Conservation (phyloP, 2,888 invertebrate species). For the Dermolepida albohirtum region DNA sequence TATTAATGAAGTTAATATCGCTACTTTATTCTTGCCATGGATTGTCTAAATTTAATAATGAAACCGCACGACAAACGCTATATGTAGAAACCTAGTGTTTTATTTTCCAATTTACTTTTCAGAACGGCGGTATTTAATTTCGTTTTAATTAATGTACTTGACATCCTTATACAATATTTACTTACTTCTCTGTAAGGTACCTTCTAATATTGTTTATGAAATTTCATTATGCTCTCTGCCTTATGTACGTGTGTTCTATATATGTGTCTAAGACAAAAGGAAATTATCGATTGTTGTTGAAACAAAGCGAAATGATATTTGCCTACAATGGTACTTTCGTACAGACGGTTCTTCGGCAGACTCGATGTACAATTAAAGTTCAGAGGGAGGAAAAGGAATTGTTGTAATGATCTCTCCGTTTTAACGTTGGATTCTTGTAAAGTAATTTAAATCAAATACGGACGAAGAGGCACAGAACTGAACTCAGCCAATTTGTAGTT, state of each 20-base stretch:
- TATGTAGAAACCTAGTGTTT: neutral
- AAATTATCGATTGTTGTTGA: slow-evolving; percentile 6
- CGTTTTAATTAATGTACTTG: slow-evolving; percentile 12
- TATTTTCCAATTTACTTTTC: neutral
- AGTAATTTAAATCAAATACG: slow-evolving; percentile 43
- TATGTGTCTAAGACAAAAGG: too few relatives aligned
- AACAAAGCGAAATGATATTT: slow-evolving; percentile 11
- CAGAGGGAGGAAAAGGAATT: slow-evolving; percentile 15
- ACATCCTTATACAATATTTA: too few relatives aligned
- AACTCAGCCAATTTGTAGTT: slow-evolving; percentile 35
- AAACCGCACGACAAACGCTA: too few relatives aligned
- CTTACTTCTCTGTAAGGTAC: too few relatives aligned
- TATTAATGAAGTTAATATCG: too few relatives aligned
- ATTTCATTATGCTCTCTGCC: neutral
- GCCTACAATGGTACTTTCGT: too few relatives aligned
- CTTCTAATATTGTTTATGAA: slow-evolving; percentile 6
- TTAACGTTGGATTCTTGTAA: slow-evolving; percentile 25
- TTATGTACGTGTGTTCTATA: neutral
- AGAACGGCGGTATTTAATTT: neutral
- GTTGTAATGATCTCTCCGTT: slow-evolving; percentile 23
- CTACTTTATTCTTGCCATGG: too few relatives aligned
- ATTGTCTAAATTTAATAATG: too few relatives aligned
- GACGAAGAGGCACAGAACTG: slow-evolving; percentile 24
- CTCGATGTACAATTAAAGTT: slow-evolving; percentile 27
- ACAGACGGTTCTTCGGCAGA: neutral